Evolutionary conservation across 2,888 invertebrate species (phyloP).

Genomic region (Strigamia transsilvanica): DNA sequence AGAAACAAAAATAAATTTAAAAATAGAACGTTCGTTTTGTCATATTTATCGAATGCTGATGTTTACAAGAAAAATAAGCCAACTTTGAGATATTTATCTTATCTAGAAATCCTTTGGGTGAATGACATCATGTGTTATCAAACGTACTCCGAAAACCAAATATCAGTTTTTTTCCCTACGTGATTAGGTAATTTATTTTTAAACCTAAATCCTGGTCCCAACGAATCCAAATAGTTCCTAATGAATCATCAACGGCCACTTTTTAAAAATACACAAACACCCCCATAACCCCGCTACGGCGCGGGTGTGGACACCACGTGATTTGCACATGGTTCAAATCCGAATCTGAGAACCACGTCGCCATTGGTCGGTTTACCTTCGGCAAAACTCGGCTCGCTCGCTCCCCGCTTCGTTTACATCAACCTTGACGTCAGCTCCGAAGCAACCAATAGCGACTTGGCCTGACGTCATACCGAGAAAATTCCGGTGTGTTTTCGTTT

Average conservation of each 20-base stretch:
- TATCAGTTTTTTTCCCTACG: too few species aligned
- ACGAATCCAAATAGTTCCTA: background rate
- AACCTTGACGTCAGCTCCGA: background rate
- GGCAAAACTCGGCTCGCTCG: background rate
- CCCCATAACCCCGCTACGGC: background rate
- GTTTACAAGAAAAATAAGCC: too few species aligned
- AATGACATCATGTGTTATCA: background rate
- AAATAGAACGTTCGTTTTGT: too few species aligned
- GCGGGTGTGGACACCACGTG: constrained; percentile 34
- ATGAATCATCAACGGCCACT: background rate
- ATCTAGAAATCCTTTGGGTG: constrained; percentile 1
- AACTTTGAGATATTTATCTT: background rate
- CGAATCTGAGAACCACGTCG: background rate
- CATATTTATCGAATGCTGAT: too few species aligned
- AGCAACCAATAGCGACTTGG: background rate
- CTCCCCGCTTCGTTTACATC: background rate
- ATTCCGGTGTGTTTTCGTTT: constrained; percentile 35
- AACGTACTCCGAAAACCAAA: background rate
- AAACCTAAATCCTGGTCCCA: background rate
- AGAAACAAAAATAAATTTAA: too few species aligned
- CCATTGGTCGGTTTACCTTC: constrained; percentile 7
- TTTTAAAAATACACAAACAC: background rate
- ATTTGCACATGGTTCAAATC: constrained; percentile 29
- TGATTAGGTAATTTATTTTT: too few species aligned
- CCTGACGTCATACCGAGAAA: background rate